Conservation (phyloP, 2,888 invertebrate species). For the Bugulina stolonifera region DNA sequence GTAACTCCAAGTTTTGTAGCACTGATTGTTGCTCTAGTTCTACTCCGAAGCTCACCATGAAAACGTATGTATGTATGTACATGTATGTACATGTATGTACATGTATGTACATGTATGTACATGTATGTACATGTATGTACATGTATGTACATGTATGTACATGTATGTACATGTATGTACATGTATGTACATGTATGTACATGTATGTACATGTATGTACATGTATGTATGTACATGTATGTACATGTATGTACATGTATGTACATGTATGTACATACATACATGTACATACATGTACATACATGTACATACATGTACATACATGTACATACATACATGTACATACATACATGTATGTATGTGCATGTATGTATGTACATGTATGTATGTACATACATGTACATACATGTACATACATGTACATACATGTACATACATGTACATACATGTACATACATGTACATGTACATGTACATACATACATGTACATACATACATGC, state of each 20-base stretch:
- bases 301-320: not conserved
- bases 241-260: not conserved
- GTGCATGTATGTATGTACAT: not conserved
- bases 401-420: not conserved
- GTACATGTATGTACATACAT: not conserved
- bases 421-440: not conserved
- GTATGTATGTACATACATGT: not conserved
- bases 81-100: not conserved
- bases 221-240: not conserved
- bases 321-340: not conserved
- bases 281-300: not conserved
- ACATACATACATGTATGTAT: not conserved
- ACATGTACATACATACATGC: not conserved
- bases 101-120: not conserved
- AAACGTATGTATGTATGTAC: not conserved
- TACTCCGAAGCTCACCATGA: too few species aligned
- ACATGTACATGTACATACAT: not conserved
- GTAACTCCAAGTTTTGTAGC: not conserved
- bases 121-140: not conserved
- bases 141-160: not conserved
- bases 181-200: not conserved
- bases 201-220: not conserved
- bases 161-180: not conserved
- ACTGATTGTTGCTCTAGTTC: not conserved
- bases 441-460: not conserved